Conservation (phyloP, 1,140 invertebrate species). For the Drosophila nasuta region DNA sequence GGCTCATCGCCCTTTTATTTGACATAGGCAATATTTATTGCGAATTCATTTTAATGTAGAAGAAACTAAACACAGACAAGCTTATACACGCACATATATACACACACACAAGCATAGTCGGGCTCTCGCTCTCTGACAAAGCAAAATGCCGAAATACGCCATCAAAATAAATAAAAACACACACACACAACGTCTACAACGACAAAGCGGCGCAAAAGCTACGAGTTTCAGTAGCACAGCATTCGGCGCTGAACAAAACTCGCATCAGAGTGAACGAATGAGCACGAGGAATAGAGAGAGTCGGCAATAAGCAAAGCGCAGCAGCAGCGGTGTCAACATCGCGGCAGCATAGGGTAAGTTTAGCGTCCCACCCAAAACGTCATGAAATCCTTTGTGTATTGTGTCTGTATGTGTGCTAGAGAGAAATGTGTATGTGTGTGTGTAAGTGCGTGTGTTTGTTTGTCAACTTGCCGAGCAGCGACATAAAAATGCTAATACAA, state of each 20-base stretch:
- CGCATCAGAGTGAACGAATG: constrained; percentile 5
- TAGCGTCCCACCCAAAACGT: constrained; percentile 69
- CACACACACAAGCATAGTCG: constrained; percentile 21
- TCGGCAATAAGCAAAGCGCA: constrained; percentile 36
- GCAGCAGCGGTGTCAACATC: constrained; percentile 27
- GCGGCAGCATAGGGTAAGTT: constrained; percentile 55
- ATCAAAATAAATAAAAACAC: constrained; percentile 78
- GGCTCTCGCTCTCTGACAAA: constrained; percentile 59
- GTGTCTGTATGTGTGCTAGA: constrained; percentile 16
- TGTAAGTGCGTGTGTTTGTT: constrained; percentile 63
- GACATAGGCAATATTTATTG: constrained; percentile 82
- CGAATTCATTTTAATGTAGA: constrained; percentile 78
- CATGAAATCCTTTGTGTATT: constrained; percentile 79
- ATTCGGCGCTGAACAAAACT: constrained; percentile 60
- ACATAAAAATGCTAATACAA: constrained; percentile 81
- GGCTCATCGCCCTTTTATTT: constrained; percentile 83
- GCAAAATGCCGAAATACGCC: constrained; percentile 79
- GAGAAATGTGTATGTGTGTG: constrained; percentile 15
- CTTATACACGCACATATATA: constrained; percentile 29
- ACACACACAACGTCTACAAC: constrained; percentile 1
- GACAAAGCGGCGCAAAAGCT: constrained; percentile 52
- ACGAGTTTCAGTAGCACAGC: constrained; percentile 75
- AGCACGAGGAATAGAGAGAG: constrained; percentile 31
- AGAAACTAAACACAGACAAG: constrained; percentile 61
- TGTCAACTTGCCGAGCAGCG: constrained; percentile 68